phyloP scores from a whole-genome alignment of 2,797 vertebrate species.

The Xerus rutilus region DNA sequence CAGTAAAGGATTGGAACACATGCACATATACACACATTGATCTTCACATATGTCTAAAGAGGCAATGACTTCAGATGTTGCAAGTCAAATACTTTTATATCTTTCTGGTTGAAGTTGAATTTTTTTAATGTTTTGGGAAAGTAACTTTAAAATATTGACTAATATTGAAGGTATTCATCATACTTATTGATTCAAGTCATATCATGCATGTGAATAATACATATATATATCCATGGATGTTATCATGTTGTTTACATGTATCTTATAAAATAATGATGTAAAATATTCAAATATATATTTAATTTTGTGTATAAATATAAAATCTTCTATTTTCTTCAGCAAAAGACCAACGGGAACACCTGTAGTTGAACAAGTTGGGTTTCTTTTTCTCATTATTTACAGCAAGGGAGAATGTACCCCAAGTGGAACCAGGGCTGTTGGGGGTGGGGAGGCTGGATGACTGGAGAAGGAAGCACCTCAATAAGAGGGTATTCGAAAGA shows the following conservation, averaged over 20 bases:
- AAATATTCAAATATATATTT: background rate
- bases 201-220: background rate
- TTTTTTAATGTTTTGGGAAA: constrained; percentile 23
- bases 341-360: background rate
- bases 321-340: background rate
- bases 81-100: background rate
- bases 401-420: background rate
- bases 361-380: background rate
- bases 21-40: background rate
- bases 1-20: background rate
- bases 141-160: background rate
- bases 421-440: background rate
- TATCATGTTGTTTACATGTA: background rate
- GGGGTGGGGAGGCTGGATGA: background rate
- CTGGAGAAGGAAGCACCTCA: background rate
- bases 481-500: background rate
- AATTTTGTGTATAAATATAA: background rate
- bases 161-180: constrained; percentile 11
- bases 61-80: background rate
- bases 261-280: background rate
- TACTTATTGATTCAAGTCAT: too few species aligned
- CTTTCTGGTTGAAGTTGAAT: background rate
- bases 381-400: constrained; percentile 28
- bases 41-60: background rate
- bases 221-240: background rate